These are phyloP conservation scores for Aleiodes leptofemur DNA, from an alignment of 2,888 invertebrate genomes.

Conservation along the genomic window DNA sequence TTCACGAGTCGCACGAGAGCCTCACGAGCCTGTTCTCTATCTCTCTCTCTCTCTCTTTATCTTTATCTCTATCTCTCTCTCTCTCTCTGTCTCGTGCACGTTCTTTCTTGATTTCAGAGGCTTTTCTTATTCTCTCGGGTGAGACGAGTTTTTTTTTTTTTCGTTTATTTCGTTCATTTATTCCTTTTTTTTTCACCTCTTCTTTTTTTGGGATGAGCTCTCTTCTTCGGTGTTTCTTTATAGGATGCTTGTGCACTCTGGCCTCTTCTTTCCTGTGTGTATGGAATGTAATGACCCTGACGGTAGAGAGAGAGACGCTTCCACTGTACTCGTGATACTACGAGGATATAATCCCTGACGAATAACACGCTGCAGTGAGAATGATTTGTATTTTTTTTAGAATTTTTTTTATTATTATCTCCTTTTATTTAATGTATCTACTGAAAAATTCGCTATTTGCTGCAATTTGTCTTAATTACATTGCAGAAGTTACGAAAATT, in stretches of 20 bases:
- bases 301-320: conserved; percentile 51
- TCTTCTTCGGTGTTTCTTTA: conserved; percentile 24
- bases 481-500: conserved; percentile 17
- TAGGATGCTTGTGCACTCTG: conserved; percentile 47
- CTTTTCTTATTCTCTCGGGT: conserved; percentile 19
- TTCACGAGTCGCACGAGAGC: conserved; percentile 39
- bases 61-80: background rate
- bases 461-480: no score
- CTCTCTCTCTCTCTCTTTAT: conserved; percentile 40
- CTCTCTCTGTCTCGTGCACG: conserved; percentile 35
- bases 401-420: no score
- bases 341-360: no score
- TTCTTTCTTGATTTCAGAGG: conserved; percentile 29
- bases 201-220: conserved; percentile 40
- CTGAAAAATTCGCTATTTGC: no score
- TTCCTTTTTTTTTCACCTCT: conserved; percentile 24
- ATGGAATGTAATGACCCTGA: conserved; percentile 62
- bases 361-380: no score
- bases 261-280: conserved; percentile 44
- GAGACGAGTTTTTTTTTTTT: background rate
- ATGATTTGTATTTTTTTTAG: no score
- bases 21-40: conserved; percentile 45
- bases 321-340: conserved; percentile 47
- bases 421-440: no score
- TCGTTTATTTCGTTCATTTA: no score